These are phyloP conservation scores for Gobius niger DNA, from an alignment of 2,113 vertebrate species.

Conservation along the genomic window DNA sequence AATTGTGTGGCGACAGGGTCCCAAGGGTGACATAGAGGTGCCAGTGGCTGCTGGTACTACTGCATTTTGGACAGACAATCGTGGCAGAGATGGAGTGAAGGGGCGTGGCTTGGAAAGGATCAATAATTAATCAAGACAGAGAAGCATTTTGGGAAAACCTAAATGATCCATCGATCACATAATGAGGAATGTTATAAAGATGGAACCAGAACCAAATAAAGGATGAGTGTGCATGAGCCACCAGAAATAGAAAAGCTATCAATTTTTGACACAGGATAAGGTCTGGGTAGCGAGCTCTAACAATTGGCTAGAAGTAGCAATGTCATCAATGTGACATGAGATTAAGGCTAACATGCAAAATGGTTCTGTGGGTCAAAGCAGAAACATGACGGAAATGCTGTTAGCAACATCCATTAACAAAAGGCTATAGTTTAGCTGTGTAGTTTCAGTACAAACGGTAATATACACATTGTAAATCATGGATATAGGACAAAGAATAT, in stretches of 20 bases:
- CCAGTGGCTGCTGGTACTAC: slow-evolving; percentile 27
- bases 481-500: no score
- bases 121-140: slow-evolving; percentile 77
- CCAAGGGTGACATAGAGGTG: slow-evolving; percentile 55
- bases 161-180: slow-evolving; percentile 47
- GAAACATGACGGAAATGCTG: no score
- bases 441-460: no score
- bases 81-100: slow-evolving; percentile 47
- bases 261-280: no score
- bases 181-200: slow-evolving; percentile 9
- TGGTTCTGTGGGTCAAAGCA: no score
- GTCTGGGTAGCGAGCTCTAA: no score
- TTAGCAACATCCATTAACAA: no score
- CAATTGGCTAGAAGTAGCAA: no score
- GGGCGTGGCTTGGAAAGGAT: slow-evolving; percentile 54
- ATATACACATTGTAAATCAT: no score
- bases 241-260: not conserved
- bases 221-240: not conserved
- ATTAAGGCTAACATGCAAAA: no score
- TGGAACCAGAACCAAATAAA: not conserved
- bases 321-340: no score
- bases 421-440: no score
- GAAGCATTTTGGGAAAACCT: slow-evolving; percentile 64
- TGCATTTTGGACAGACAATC: slow-evolving; percentile 48
- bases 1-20: slow-evolving; percentile 62